phyloP scores from a whole-genome alignment of 2,888 invertebrate genomes.

The Dryomyza anilis region DNA sequence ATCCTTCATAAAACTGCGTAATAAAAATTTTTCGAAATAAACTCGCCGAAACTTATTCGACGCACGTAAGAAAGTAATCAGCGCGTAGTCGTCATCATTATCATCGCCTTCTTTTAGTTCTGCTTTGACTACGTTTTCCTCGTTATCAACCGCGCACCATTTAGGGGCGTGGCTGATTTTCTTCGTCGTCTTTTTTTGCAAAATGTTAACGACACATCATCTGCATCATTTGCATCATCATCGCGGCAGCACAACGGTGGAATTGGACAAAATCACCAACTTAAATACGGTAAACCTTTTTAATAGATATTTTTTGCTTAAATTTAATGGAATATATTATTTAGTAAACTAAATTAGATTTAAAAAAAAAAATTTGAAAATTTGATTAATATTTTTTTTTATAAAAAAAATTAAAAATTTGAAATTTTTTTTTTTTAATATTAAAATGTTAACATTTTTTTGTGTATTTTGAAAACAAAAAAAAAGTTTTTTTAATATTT shows the following conservation, averaged over 20 bases:
- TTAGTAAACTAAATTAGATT: too few relatives aligned
- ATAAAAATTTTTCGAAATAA: too few relatives aligned
- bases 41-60: background rate
- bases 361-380: too few relatives aligned
- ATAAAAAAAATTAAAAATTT: too few relatives aligned
- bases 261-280: constrained; percentile 57
- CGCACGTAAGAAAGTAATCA: too few relatives aligned
- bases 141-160: background rate
- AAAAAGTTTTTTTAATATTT: too few relatives aligned
- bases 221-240: constrained; percentile 58
- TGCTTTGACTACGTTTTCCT: background rate
- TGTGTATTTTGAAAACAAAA: too few relatives aligned
- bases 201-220: constrained; percentile 59
- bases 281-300: constrained; percentile 52
- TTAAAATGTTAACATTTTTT: background rate
- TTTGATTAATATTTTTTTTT: too few relatives aligned
- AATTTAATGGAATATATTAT: background rate
- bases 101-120: background rate
- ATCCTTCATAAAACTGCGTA: too few relatives aligned
- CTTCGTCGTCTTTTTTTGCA: too few relatives aligned
- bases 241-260: constrained; percentile 55
- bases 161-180: constrained; percentile 32
- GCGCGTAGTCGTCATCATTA: background rate
- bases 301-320: background rate
- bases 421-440: background rate